Conservation (phyloP, 2,797 vertebrate genomes). For the Hybognathus amarus region DNA sequence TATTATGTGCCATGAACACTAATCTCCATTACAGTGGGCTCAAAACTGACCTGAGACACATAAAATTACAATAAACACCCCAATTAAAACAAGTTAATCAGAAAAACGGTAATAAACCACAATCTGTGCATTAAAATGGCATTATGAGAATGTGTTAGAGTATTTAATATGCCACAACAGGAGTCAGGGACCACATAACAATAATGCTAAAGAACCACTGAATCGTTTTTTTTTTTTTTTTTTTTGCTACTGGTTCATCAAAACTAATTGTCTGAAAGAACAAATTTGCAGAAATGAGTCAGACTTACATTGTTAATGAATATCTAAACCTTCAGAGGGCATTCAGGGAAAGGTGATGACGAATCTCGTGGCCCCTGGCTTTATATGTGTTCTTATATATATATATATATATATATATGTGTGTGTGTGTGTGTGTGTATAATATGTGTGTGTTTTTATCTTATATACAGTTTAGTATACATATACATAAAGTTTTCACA, state of each 20-base stretch:
- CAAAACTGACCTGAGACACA: conserved; percentile 1
- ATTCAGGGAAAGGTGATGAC: background rate
- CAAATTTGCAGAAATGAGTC: background rate
- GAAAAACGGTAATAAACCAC: background rate
- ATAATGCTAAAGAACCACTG: background rate
- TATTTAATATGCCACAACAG: background rate
- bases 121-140: background rate
- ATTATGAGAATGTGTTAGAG: background rate
- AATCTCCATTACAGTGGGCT: background rate
- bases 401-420: too few species aligned
- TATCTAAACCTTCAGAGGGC: background rate
- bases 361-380: background rate
- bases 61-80: background rate
- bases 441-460: too few species aligned
- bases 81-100: background rate
- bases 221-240: too few species aligned
- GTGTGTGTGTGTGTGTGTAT: too few species aligned
- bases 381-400: too few species aligned
- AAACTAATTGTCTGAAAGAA: conserved; percentile 27
- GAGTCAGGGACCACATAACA: conserved; percentile 6
- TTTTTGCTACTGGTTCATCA: background rate
- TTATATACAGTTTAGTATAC: too few species aligned
- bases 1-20: background rate
- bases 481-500: too few species aligned
- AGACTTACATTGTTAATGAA: background rate